A percentile compares a stretch with the other conserved stretches of the same genome.
phyloP scores from a whole-genome alignment of 2,797 vertebrate species.

The Pteronotus mesoamericanus region DNA sequence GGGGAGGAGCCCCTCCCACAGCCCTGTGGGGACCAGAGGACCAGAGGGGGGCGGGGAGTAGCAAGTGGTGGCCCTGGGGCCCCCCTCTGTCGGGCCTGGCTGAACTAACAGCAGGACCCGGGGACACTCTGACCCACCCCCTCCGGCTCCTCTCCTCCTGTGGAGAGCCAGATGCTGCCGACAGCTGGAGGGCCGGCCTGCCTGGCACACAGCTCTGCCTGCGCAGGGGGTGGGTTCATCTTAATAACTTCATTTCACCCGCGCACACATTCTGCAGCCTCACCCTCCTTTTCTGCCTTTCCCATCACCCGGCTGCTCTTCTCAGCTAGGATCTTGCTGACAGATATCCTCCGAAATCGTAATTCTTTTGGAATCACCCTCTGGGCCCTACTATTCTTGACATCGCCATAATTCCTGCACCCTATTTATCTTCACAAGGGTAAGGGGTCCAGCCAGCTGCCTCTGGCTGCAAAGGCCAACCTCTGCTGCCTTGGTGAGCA shows the following conservation, averaged over 20 bases:
- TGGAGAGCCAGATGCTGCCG: conserved; percentile 67
- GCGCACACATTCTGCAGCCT: neutral
- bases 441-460: neutral
- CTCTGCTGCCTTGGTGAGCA: neutral
- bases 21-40: neutral
- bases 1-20: neutral
- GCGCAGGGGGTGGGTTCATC: conserved; percentile 40
- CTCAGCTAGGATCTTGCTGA: neutral
- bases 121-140: neutral
- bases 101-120: neutral
- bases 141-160: neutral
- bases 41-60: neutral
- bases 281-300: neutral
- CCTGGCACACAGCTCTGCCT: conserved; percentile 49
- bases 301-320: neutral
- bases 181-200: conserved; percentile 66
- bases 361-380: neutral
- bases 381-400: neutral
- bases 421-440: neutral
- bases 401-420: neutral
- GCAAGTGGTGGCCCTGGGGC: neutral
- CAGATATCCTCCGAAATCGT: neutral
- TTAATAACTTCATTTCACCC: conserved; percentile 65
- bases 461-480: neutral
- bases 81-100: neutral